phyloP scores from a whole-genome alignment of 2,888 invertebrate genomes.

The Ochropacha duplaris region DNA sequence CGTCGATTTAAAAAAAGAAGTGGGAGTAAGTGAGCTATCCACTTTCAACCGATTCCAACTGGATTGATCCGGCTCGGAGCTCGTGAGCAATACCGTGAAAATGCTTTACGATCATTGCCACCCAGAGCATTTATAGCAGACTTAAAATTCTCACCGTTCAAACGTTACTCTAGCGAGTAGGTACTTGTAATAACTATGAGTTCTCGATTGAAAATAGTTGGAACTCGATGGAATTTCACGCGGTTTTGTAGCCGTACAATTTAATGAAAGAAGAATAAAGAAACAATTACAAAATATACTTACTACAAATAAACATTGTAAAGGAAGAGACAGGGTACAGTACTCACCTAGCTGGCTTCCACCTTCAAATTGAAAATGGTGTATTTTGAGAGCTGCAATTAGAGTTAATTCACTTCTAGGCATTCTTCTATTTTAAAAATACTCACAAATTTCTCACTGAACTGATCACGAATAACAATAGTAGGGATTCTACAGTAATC shows the following conservation, averaged over 20 bases:
- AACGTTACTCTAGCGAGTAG: slow-evolving; percentile 19
- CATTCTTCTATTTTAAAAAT: slow-evolving; percentile 2
- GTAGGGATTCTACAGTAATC: slow-evolving; percentile 27
- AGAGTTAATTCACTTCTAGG: no score
- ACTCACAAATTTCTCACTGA: neutral
- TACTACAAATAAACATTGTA: no score
- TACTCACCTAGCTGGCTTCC: no score
- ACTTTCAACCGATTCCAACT: slow-evolving; percentile 36
- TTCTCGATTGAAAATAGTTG: slow-evolving; percentile 17
- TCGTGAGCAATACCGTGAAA: slow-evolving; percentile 55
- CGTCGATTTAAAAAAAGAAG: neutral
- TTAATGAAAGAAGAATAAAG: no score
- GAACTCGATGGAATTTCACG: neutral
- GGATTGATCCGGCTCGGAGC: slow-evolving; percentile 49
- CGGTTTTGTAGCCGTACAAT: neutral
- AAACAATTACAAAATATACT: no score
- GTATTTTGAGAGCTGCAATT: no score
- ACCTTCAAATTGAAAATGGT: no score
- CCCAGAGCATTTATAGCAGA: slow-evolving; percentile 53
- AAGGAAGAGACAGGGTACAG: no score
- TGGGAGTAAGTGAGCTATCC: slow-evolving; percentile 9
- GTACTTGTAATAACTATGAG: slow-evolving; percentile 16
- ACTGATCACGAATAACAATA: neutral
- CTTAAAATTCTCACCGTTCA: slow-evolving; percentile 63
- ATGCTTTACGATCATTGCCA: slow-evolving; percentile 69